Percentiles rank a stretch among this genome's conserved stretches.
Evolutionary conservation across 64 coral and sea anemone species (phyloP).

Genomic region (Cladopsammia gracilis): DNA sequence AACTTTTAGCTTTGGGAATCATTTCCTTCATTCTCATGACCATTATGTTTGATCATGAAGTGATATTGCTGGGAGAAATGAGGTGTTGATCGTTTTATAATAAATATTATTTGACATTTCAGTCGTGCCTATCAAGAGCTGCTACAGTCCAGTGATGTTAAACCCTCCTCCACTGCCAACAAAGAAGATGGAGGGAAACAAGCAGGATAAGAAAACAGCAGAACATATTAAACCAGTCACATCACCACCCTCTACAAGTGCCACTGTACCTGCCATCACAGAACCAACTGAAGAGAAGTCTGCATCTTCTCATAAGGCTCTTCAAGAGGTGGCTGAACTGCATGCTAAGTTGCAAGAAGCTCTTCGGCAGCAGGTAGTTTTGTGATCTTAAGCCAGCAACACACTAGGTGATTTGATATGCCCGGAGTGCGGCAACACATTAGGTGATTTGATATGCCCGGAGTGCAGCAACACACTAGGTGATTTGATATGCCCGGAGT

Average conservation of each 20-base stretch:
- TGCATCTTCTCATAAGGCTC: slow-evolving; percentile 21
- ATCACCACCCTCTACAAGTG: neutral
- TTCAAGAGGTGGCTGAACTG: slow-evolving; percentile 62
- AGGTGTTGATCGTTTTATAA: too few species aligned
- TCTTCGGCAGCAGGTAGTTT: slow-evolving; percentile 58
- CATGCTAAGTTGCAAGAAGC: slow-evolving; percentile 67
- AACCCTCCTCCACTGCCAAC: slow-evolving; percentile 58
- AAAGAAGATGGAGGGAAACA: neutral
- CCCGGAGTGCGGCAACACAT: too few species aligned
- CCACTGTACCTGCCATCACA: slow-evolving; percentile 4
- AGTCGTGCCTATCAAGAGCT: slow-evolving; percentile 91
- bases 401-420: too few species aligned
- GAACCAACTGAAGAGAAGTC: slow-evolving; percentile 13
- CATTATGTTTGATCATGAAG: too few species aligned
- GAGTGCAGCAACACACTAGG: too few species aligned
- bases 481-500: too few species aligned
- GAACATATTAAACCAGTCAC: neutral
- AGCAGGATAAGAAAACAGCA: neutral
- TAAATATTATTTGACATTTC: neutral
- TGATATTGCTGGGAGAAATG: too few species aligned
- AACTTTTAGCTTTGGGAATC: too few species aligned
- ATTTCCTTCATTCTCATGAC: too few species aligned
- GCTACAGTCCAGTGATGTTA: slow-evolving; percentile 80
- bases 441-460: too few species aligned
- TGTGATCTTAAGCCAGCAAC: too few species aligned